Base-by-base conservation (phyloP, 2,888 invertebrate genomes). In the Tineola bisselliella region DNA sequence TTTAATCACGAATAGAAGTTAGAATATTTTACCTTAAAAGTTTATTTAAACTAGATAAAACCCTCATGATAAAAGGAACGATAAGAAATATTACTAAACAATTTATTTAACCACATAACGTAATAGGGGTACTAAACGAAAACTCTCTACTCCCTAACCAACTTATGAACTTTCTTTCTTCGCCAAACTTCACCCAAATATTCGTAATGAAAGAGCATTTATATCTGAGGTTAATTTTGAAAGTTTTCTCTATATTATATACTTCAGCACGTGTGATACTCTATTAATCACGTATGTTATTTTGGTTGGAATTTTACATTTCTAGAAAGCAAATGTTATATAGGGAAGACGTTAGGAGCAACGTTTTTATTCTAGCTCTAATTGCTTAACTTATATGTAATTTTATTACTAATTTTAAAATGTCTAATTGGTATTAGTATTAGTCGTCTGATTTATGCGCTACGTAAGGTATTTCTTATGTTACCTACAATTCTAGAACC, bases 191-290 rank as follows among this genome's bases (percentile, higher is more conserved):
- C 48, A 15, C 15, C 48, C 15, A 48, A 48, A 48, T 48, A 10
- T 17, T 15, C n/a, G 43, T 43, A 43, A 48, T 48, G n/a, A 48
- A 48, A 48, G 48, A 48, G 48, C 15, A 48, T 48, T 44, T 48
- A 48, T 48, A 48, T 48, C 48, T 48, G 48, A 48, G 48, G 48
- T 48, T 48, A 10, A 48, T 48, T 48, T 48, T 48, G 15, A 17
- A 17, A 48, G 48, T 48, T 48, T 48, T 15, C 48, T 15, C 48
- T 15, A 48, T 48, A 48, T 48, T 48, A 48, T 15, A 3, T 17
- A 15, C 48, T 48, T 48, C 10, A 15, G 48, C 48, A 48, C 48
- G 48, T 48, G 48, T 8, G 15, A 48, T 48, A 48, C 15, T 15
- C n/a, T 44, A 10, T 13, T 13, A 15, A 6, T 25, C 6, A 25